These are phyloP conservation scores for Hemiprocne comata DNA, from an alignment of 2,113 vertebrate species.

Conservation along the genomic window DNA sequence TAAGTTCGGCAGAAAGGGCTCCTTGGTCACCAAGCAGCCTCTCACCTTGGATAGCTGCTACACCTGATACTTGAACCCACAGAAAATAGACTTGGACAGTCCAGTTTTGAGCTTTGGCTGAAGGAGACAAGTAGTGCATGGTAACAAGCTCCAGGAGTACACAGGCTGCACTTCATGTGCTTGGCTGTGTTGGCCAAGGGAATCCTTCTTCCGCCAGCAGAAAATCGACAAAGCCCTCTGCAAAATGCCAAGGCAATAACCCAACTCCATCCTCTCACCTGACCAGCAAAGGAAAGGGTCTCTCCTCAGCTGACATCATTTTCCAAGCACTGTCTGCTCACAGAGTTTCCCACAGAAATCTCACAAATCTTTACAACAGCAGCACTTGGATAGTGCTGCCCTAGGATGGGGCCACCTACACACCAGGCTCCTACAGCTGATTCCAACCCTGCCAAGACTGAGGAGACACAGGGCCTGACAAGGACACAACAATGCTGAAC, in stretches of 20 bases:
- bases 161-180: neutral
- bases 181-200: neutral
- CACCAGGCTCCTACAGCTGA: neutral
- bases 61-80: neutral
- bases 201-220: neutral
- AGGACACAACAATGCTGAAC: rapidly evolving
- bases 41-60: neutral
- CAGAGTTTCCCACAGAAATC: neutral
- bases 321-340: rapidly evolving
- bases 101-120: neutral
- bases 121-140: neutral
- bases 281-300: neutral
- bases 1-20: neutral
- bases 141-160: rapidly evolving
- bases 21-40: neutral
- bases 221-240: neutral
- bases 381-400: neutral
- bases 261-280: neutral
- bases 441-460: neutral
- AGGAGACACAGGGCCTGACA: neutral
- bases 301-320: neutral
- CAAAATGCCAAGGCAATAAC: neutral
- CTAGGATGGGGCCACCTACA: neutral
- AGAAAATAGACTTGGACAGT: neutral
- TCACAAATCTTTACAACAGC: rapidly evolving